phyloP scores from a whole-genome alignment of 2,797 vertebrate species.

The Sphaeramia orbicularis region DNA sequence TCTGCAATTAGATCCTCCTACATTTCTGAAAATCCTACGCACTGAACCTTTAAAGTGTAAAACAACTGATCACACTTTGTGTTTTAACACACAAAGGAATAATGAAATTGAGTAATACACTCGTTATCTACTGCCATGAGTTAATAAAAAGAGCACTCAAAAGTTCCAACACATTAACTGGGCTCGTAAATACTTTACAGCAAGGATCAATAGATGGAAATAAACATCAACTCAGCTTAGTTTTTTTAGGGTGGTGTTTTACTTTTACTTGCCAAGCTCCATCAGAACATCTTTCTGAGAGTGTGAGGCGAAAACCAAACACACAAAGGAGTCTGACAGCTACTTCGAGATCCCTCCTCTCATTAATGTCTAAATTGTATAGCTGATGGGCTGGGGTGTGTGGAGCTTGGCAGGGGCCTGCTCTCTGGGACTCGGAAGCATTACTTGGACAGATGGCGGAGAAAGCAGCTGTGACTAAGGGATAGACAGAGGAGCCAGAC shows the following conservation, averaged over 20 bases:
- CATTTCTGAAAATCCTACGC: no score
- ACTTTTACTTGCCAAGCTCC: neutral
- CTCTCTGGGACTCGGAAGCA: constrained; percentile 64
- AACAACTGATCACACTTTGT: neutral
- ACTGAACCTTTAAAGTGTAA: constrained; percentile 1
- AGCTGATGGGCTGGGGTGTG: constrained; percentile 54
- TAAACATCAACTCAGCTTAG: constrained; percentile 11
- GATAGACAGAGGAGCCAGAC: constrained; percentile 44
- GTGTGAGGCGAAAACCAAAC: constrained; percentile 8
- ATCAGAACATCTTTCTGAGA: constrained; percentile 24
- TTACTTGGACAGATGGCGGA: constrained; percentile 76
- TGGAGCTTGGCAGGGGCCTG: constrained; percentile 59
- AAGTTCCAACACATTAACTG: constrained; percentile 17
- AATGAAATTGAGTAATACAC: neutral
- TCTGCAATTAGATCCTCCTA: no score
- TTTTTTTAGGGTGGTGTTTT: constrained; percentile 1
- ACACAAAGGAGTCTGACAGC: constrained; percentile 45
- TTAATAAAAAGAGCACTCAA: neutral
- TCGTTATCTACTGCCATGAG: neutral
- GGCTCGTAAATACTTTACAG: constrained; percentile 17
- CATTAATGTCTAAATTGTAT: constrained; percentile 78
- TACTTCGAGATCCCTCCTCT: constrained; percentile 60
- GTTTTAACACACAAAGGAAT: neutral
- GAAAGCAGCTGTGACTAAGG: constrained; percentile 72
- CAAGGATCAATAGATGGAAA: constrained; percentile 37